A percentile compares a stretch with the other conserved stretches of the same genome.
Evolutionary conservation across 2,888 invertebrate genomes (phyloP).

Genomic region (Lasioglossum oenotherae): DNA sequence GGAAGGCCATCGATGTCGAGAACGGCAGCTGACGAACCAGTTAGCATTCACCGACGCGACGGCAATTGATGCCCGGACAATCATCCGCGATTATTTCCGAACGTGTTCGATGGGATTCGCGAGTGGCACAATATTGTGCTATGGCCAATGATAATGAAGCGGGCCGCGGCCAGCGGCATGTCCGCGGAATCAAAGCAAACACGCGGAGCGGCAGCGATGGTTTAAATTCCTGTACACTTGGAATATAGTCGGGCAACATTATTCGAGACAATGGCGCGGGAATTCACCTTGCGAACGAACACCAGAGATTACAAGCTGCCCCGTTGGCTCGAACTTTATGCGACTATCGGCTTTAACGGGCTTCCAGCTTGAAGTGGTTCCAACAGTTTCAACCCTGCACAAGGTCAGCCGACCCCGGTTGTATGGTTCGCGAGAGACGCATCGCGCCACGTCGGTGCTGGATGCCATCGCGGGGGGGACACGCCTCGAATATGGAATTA

Average conservation of each 20-base stretch:
- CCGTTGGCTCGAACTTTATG: constrained; percentile 58
- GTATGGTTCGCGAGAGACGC: constrained; percentile 4
- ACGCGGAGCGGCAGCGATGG: constrained; percentile 20
- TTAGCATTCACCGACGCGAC: not conserved
- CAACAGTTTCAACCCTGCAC: constrained; percentile 34
- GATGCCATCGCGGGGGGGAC: constrained; percentile 27
- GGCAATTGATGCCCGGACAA: constrained; percentile 21
- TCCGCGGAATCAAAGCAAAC: constrained; percentile 36
- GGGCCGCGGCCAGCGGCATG: constrained; percentile 2
- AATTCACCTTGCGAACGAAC: constrained; percentile 20
- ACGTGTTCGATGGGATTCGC: constrained; percentile 14
- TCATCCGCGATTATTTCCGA: constrained; percentile 29
- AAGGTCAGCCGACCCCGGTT: constrained; percentile 49
- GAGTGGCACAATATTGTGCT: constrained; percentile 42
- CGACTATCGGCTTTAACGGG: constrained; percentile 63
- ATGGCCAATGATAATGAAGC: constrained; percentile 22
- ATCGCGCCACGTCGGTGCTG: constrained; percentile 1
- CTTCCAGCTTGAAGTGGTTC: constrained; percentile 40
- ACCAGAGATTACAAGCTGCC: constrained; percentile 21
- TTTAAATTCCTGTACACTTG: constrained; percentile 40
- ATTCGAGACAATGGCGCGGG: constrained; percentile 39
- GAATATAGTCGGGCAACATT: constrained; percentile 43
- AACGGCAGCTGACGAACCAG: not conserved
- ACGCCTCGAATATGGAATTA: constrained; percentile 59
- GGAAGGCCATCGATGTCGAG: constrained; percentile 3